These are phyloP conservation scores for Gasterosteus nipponicus DNA, from an alignment of 2,113 vertebrate species.

Conservation along the genomic window DNA sequence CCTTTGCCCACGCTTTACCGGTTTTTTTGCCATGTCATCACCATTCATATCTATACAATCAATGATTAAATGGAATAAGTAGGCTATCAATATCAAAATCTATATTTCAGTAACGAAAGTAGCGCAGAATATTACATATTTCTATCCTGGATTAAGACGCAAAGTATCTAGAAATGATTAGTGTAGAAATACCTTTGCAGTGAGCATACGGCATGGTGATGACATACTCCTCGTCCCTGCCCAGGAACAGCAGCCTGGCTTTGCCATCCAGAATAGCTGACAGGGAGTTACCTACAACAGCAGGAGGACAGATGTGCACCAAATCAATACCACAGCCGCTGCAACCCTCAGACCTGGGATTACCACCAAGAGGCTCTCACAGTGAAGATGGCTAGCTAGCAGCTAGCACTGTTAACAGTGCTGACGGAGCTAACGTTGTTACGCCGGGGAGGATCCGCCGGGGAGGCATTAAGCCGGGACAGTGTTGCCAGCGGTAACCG, in stretches of 20 bases:
- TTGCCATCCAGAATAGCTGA: constrained; percentile 94
- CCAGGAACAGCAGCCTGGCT: constrained; percentile 88
- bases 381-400: neutral
- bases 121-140: too few relatives aligned
- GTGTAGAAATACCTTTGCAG: constrained; percentile 87
- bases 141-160: too few relatives aligned
- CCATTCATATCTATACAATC: too few relatives aligned
- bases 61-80: too few relatives aligned
- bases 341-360: neutral
- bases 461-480: too few relatives aligned
- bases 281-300: constrained; percentile 89
- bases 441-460: too few relatives aligned
- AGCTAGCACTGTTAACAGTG: neutral
- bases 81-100: too few relatives aligned
- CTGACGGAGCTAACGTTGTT: too few relatives aligned
- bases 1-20: neutral
- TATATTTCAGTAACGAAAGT: too few relatives aligned
- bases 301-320: constrained; percentile 19
- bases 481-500: too few relatives aligned
- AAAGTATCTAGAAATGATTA: too few relatives aligned
- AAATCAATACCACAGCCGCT: neutral
- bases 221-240: constrained; percentile 88
- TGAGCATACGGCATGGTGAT: constrained; percentile 98
- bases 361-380: neutral
- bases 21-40: neutral